phyloP scores from a whole-genome alignment of 2,113 vertebrate genomes.

The Scomber japonicus region DNA sequence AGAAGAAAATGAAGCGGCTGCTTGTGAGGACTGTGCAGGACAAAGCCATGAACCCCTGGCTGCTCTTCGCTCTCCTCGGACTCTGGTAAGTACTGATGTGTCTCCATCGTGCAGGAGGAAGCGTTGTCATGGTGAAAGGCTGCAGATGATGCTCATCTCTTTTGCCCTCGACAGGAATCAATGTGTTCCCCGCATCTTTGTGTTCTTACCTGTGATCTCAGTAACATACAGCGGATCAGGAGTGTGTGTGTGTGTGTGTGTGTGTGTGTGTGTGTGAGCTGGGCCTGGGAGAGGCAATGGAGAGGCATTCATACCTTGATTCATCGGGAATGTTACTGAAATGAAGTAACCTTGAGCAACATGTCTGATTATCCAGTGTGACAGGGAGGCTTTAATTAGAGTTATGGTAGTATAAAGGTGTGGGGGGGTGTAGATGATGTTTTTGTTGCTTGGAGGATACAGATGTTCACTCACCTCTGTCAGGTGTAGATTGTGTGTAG shows the following conservation, averaged over 20 bases:
- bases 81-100: slow-evolving; percentile 75
- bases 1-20: slow-evolving; percentile 27
- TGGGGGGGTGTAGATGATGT: too few species aligned
- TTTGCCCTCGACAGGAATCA: background rate
- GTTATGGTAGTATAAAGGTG: too few species aligned
- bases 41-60: slow-evolving; percentile 73
- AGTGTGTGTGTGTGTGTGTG: background rate
- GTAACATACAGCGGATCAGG: background rate
- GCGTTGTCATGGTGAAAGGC: background rate
- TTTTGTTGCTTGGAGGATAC: background rate
- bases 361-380: background rate
- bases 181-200: background rate
- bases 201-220: background rate
- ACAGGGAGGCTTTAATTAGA: too few species aligned
- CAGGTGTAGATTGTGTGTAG: slow-evolving; percentile 2
- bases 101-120: slow-evolving; percentile 1
- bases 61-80: slow-evolving; percentile 76
- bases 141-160: slow-evolving; percentile 14
- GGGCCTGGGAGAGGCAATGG: background rate
- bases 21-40: slow-evolving; percentile 45
- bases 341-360: background rate
- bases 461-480: background rate
- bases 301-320: background rate
- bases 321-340: background rate
- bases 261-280: background rate